Base-by-base conservation (phyloP, 1,140 invertebrate genomes). In the Harlomillsia oculata region DNA sequence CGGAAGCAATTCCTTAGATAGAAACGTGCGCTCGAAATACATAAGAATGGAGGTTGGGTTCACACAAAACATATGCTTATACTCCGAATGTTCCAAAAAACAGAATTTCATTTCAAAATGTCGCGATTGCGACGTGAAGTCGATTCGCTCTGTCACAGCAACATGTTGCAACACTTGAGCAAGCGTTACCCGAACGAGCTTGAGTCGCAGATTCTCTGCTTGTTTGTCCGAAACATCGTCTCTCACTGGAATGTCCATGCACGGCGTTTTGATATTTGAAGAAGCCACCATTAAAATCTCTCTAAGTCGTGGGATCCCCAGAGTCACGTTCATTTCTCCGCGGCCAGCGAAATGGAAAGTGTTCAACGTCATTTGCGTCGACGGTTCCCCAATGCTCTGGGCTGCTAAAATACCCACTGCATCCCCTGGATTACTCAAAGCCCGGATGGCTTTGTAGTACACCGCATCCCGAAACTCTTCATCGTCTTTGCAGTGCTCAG, bases 271-370 rank as follows among this genome's bases (percentile, higher is more conserved):
- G 14, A 97, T 89, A 41, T 84, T 85, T 13, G 81, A 82, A 1
- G 89, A 88, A 1, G 92, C 93, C 62, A 89, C 85, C 91, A 98
- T 97, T 0, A 99, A 74, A 60, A 99, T 95, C 79, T 99, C 97
- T 67, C 93, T 76, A 2, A 99, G 74, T 65, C 96, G 80, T 1
- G 95, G 96, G 64, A 98, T 97, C 79, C 90, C 95, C 1, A 99
- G 76, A 0, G 97, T 99, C 0, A 99, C 94, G 72, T 99, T 99
- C 93, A 99, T 98, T 73, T 99, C 97, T 78, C 95, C 94, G 75
- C 93, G 82, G 72, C 97, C 97, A 65, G 97, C 96, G 75, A 98
- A 98, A 71, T 99, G 97, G 73, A 99, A 99, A 30, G 97, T 99
- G 68, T 99, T 99, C 60, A 99, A 72, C 65, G 97, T 99, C 96